These are phyloP conservation scores for Bibio marci DNA, from an alignment of 2,888 invertebrate genomes.

Conservation along the genomic window DNA sequence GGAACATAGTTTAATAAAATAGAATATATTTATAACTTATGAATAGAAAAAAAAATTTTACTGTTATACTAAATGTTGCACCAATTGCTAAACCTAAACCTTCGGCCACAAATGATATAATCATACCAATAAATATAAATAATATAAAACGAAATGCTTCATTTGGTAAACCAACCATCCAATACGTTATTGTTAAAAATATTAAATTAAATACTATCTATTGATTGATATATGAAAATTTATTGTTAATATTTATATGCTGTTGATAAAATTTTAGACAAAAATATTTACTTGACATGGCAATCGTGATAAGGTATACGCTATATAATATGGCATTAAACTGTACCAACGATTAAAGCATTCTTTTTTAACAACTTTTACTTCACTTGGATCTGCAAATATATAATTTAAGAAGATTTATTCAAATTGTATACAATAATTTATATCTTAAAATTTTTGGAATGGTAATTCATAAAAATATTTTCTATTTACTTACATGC, in stretches of 20 bases:
- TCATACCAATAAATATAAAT: slow-evolving; percentile 47
- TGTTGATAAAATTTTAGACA: neutral
- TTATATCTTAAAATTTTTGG: neutral
- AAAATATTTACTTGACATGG: slow-evolving; percentile 31
- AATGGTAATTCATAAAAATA: too few species aligned
- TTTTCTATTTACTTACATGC: slow-evolving; percentile 36
- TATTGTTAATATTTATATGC: too few species aligned
- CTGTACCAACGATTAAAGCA: slow-evolving; percentile 54
- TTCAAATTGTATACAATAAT: too few species aligned
- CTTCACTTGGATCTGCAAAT: slow-evolving; percentile 44
- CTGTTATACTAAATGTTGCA: slow-evolving; percentile 44
- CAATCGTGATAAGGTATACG: slow-evolving; percentile 41
- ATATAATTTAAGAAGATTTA: slow-evolving; percentile 14
- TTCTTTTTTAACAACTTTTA: slow-evolving; percentile 49
- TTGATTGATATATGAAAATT: too few species aligned
- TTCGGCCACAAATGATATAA: slow-evolving; percentile 58
- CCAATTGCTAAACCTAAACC: slow-evolving; percentile 65
- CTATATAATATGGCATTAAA: slow-evolving; percentile 44
- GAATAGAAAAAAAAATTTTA: slow-evolving; percentile 23
- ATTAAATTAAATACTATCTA: slow-evolving; percentile 39
- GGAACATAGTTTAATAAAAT: neutral
- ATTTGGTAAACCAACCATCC: slow-evolving; percentile 52
- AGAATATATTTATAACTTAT: neutral
- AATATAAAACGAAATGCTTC: slow-evolving; percentile 43
- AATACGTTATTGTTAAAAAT: slow-evolving; percentile 42